Evolutionary conservation across 2,113 vertebrate species (phyloP).

Genomic region (Triplophysa siluroides): DNA sequence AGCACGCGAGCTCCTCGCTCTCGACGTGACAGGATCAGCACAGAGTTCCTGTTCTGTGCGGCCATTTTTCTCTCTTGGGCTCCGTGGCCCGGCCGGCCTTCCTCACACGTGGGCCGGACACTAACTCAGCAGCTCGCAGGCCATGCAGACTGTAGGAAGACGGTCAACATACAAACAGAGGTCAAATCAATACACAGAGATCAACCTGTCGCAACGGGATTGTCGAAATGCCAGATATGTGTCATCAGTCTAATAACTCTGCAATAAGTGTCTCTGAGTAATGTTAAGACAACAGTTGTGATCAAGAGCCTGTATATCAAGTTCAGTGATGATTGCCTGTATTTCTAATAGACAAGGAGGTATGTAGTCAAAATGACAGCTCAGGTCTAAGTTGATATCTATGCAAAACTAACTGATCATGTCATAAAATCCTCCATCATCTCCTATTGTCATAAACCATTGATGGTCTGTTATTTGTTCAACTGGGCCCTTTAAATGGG

Average conservation of each 20-base stretch:
- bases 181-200: not conserved
- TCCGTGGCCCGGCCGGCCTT: slow-evolving; percentile 43
- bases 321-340: not conserved
- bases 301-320: not conserved
- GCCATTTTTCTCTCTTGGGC: slow-evolving; percentile 77
- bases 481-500: not conserved
- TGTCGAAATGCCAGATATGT: no score
- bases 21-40: slow-evolving; percentile 90
- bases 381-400: not conserved
- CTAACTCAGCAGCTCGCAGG: slow-evolving; percentile 71
- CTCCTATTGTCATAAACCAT: no score
- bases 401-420: not conserved
- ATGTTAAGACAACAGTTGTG: not conserved
- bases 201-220: not conserved
- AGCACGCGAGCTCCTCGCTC: slow-evolving; percentile 87
- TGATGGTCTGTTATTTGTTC: not conserved
- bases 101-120: slow-evolving; percentile 62
- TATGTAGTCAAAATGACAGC: not conserved
- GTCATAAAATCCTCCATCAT: not conserved
- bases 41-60: slow-evolving; percentile 93
- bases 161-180: not conserved
- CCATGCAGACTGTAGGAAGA: slow-evolving; percentile 67
- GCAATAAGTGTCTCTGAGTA: not conserved
- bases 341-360: not conserved
- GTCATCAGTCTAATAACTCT: not conserved